Conservation (phyloP, 2,797 vertebrate genomes). For the Margarornis squamiger region DNA sequence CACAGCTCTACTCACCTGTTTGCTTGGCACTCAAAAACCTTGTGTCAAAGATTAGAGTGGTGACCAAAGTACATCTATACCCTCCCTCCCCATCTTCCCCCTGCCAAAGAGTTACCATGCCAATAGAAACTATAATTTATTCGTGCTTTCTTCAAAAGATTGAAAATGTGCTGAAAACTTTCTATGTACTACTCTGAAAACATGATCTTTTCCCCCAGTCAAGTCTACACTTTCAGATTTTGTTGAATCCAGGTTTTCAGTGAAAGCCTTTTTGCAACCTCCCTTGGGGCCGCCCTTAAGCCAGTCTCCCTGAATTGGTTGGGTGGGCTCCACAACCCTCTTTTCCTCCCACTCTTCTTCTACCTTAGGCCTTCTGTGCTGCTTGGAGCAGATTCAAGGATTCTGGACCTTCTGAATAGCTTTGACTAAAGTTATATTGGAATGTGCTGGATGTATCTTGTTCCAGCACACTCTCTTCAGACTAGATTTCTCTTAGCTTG, state of each 20-base stretch:
- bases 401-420: no score
- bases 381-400: no score
- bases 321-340: no score
- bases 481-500: no score
- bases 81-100: background rate
- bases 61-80: background rate
- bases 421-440: no score
- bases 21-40: background rate
- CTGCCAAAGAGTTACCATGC: background rate
- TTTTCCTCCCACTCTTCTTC: no score
- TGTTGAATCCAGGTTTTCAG: background rate
- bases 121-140: background rate
- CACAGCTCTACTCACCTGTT: background rate
- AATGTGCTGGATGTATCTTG: no score
- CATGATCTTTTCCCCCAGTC: background rate
- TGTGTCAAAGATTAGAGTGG: background rate
- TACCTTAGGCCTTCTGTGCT: no score
- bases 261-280: background rate
- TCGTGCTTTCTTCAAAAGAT: background rate
- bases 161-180: background rate
- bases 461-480: no score
- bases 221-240: background rate
- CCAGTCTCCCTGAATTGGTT: no score
- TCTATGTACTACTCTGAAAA: background rate
- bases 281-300: no score